Evolutionary conservation across 2,888 invertebrate species (phyloP), one percentile per base, ranked within the genome.

Genomic region (Euspilapteryx auroguttella): DNA sequence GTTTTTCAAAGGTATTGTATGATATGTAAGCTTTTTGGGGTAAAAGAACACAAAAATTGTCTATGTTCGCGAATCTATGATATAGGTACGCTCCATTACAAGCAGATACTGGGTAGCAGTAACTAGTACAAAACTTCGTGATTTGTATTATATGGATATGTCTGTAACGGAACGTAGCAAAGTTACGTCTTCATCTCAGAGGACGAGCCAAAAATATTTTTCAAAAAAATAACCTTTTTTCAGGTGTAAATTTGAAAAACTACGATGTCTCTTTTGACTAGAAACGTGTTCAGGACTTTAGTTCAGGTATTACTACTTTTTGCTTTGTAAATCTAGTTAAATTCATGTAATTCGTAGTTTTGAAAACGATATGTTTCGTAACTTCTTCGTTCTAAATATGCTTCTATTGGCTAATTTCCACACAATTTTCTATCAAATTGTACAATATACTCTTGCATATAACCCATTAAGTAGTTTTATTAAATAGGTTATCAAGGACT

Each of bases 181-280:
- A 37, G 45, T 58, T 57, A 59, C 58, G 54, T 58, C 49, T 52
- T 48, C 44, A 36, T 28, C 29, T 37, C 39, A 37, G 35, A 42
- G 49, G 48, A 39, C 44, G 45, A 32, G 52, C 63, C 51, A 50
- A 56, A 68, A 64, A 59, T 65, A 63, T 55, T 51, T 43, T 32
- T 26, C 29, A 30, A 35, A 41, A 39, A 45, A 49, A 45, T 45
- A 56, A 41, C 47, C 49, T 54, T 55, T 48, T 26, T 29, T 37
- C 39, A 46, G 45, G 41, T 43, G 45, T 46, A 28, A 28, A 33
- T 36, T 12, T 8, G 8, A 21, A 13, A 25, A 9, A 22, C 21
- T 29, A 57, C 29, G 21, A 75, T 75, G 75, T 68, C 71, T 32
- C 43, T 69, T 29, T 58, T 75, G 32, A 55, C 55, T 42, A 65